Evolutionary conservation across 1,140 invertebrate species (phyloP).

Genomic region (Charaxes varanes): DNA sequence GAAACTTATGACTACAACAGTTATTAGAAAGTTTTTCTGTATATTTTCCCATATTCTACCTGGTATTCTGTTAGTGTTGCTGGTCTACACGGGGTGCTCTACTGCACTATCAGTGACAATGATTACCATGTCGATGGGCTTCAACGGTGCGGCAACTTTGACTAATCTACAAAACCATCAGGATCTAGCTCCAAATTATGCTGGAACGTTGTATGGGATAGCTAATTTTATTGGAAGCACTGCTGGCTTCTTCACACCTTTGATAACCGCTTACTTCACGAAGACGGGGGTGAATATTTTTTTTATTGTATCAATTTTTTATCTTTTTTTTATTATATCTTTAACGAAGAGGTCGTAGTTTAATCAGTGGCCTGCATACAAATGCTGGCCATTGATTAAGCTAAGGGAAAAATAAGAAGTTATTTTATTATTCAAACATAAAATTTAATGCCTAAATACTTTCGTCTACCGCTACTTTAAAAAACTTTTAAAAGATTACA

Average conservation of each 20-base stretch:
- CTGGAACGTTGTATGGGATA: constrained; percentile 84
- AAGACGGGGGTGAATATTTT: constrained; percentile 75
- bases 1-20: constrained; percentile 73
- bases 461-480: too few relatives aligned
- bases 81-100: constrained; percentile 82
- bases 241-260: constrained; percentile 83
- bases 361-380: too few relatives aligned
- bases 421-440: too few relatives aligned
- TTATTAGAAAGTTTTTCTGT: constrained; percentile 82
- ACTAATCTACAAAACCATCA: constrained; percentile 90
- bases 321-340: neutral
- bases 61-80: constrained; percentile 77
- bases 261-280: constrained; percentile 81
- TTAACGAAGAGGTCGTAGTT: too few relatives aligned
- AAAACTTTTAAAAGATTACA: too few relatives aligned
- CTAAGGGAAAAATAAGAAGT: too few relatives aligned
- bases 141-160: constrained; percentile 88
- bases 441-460: too few relatives aligned
- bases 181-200: constrained; percentile 86
- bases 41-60: constrained; percentile 83
- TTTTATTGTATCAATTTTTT: too few relatives aligned
- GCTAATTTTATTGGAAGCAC: constrained; percentile 84
- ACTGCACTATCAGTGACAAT: constrained; percentile 77
- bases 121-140: constrained; percentile 83
- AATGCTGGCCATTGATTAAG: too few relatives aligned